Base-by-base conservation (phyloP, 53 echinoderm and acorn worm genomes). In the Apostichopus leukothele region DNA sequence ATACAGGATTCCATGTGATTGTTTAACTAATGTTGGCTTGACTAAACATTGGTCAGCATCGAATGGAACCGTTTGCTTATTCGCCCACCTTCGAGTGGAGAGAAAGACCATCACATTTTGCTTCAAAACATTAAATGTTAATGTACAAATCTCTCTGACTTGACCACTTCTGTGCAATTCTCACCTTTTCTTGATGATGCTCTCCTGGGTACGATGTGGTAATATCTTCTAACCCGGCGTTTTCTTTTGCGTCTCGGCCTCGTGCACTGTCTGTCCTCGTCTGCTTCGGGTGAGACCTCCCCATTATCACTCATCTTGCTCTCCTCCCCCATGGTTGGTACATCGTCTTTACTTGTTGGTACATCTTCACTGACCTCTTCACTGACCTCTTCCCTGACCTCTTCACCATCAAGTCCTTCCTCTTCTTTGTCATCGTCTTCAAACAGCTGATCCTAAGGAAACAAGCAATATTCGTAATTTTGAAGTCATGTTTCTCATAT, bases 141-240 rank as follows among this genome's bases (percentile, higher is more conserved):
- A 27, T 39, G 39, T 39, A 39, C 39, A 39, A 39, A 39, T 39
- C 39, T 39, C 39, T 39, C 39, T 39, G 2, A 39, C 2, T 39
- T 39, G 39, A 39, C 39, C 39, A 0, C 39, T 39, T 39, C 39
- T 39, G 39, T 39, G 39, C 39, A 39, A 39, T 57, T 59, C 81
- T 81, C 81, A 81, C 81, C 81, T 81, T 81, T 81, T 20, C 81
- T 81, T 9, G 81, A 81, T 2, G 81, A 81, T 26, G 89, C n/a
- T 57, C 89, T 77, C 77, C 51, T 27, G 3, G 59, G 74, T 21
- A 26, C 55, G 5, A 88, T 75, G 14, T 88, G 75, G 60, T 88
- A 88, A 39, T 75, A 88, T 5, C 76, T 9, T 9, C 67, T 74
- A 1, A 88, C 61, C 23, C 88, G 52, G 10, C 76, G 39, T n/a